Base-by-base conservation (phyloP, 2,113 vertebrate species). In the Dissostichus mawsoni region DNA sequence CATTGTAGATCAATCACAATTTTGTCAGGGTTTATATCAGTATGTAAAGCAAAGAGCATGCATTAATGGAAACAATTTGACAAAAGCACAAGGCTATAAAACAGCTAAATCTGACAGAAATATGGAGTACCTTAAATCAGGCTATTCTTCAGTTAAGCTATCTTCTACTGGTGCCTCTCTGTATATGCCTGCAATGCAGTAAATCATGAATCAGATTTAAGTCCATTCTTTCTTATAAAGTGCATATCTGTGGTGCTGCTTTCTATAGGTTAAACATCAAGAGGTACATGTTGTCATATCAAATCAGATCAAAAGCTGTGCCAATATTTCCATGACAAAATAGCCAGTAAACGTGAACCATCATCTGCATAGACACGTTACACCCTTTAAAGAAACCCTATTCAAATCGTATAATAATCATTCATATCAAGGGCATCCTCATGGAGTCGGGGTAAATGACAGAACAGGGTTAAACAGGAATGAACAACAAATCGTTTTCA, bases 401-500 rank as follows among this genome's bases (percentile, higher is more conserved):
- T 55, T 20, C 14, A 44, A 41, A 44, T 56, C 4, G 2, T 16
- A 56, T 69, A 61, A n/a, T 62, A 64, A 74, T 29, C 44, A n/a
- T 50, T 20, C 11, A 14, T 13, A 29, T 48, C 17, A 41, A 33
- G 25, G 44, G 65, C 9, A 16, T 53, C 11, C 29, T 29, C 20
- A 11, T 53, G 48, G 56, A 1, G 2, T 2, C 12, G 6, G 14
- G 1, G 29, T 11, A 14, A 52, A 48, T 47, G 11, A 56, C 1
- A 20, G 50, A n/a, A 14, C 20, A 70, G 11, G n/a, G 33, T 41
- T 63, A 10, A 64, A 41, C 7, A 29, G 10, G 8, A 63, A 48
- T 48, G 69, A 67, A 68, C 20, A 63, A 20, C 50, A 64, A 13
- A 51, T 44, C 47, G 41, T 65, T 58, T 65, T 6, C 10, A 59